Conservation (phyloP, 2,888 invertebrate genomes). For the Incurvaria masculella region DNA sequence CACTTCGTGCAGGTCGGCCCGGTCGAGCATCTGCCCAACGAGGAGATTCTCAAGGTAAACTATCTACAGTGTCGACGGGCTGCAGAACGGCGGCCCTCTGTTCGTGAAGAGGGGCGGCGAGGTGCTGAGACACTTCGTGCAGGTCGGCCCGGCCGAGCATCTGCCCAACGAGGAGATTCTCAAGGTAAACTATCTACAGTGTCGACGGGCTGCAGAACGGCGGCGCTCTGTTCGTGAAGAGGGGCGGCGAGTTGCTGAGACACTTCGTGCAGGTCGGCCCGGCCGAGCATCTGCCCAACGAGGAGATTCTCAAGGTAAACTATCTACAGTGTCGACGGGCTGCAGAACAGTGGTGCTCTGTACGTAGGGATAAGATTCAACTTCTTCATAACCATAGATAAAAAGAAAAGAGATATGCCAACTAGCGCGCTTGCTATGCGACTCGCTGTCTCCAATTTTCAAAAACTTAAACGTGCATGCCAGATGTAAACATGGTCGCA, state of each 20-base stretch:
- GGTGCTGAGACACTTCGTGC: constrained; percentile 47
- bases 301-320: constrained; percentile 48
- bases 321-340: constrained; percentile 62
- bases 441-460: too few relatives aligned
- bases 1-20: constrained; percentile 55
- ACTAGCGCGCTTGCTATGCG: too few relatives aligned
- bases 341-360: constrained; percentile 62
- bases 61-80: constrained; percentile 62
- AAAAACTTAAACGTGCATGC: too few relatives aligned
- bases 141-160: constrained; percentile 55
- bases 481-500: too few relatives aligned
- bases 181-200: constrained; percentile 24
- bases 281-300: constrained; percentile 55
- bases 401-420: too few relatives aligned
- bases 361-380: constrained; percentile 48
- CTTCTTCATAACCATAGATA: too few relatives aligned
- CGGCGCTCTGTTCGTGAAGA: constrained; percentile 55
- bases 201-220: constrained; percentile 65
- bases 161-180: constrained; percentile 42
- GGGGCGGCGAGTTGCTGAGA: constrained; percentile 53
- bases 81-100: constrained; percentile 62
- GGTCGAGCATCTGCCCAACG: constrained; percentile 49
- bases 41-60: constrained; percentile 42
- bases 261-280: constrained; percentile 60
- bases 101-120: constrained; percentile 51